Evolutionary conservation across 2,113 vertebrate genomes (phyloP).

Genomic region (Glaucidium brasilianum): DNA sequence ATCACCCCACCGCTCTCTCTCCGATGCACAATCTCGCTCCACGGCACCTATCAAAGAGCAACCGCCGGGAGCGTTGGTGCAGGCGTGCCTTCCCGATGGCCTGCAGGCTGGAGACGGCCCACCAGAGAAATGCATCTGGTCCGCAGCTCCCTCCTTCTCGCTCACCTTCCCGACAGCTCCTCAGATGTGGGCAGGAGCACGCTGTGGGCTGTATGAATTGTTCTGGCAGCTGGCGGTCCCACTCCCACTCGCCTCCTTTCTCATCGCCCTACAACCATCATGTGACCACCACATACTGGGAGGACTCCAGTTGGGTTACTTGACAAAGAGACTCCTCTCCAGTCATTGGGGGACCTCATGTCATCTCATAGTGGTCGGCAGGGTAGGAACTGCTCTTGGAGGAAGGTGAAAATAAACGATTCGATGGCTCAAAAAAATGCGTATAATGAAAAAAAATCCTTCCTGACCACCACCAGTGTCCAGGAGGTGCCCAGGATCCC

Average conservation of each 20-base stretch:
- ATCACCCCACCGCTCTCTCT: not conserved
- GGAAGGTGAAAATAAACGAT: not conserved
- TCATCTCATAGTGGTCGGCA: fast-evolving
- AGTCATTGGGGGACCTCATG: not conserved
- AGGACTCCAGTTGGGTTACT: not conserved
- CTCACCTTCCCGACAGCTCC: conserved; percentile 20
- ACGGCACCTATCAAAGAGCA: conserved; percentile 43
- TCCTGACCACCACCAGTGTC: not conserved
- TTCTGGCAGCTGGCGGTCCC: not conserved
- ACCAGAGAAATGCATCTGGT: conserved; percentile 24
- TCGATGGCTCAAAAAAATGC: not conserved
- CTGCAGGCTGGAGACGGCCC: conserved; percentile 46
- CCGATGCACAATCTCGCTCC: not conserved
- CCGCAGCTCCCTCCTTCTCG: not conserved
- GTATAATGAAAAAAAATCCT: not conserved
- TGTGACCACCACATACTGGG: not conserved
- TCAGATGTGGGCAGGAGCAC: conserved; percentile 64
- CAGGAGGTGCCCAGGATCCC: not conserved
- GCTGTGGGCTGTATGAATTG: conserved; percentile 25
- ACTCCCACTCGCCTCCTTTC: conserved; percentile 23
- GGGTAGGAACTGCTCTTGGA: not conserved
- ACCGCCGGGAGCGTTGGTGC: not conserved
- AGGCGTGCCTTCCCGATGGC: not conserved
- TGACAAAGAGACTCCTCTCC: not conserved
- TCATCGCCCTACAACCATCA: not conserved